Conservation (phyloP, 2,888 invertebrate species). For the Eucera pruinosa region DNA sequence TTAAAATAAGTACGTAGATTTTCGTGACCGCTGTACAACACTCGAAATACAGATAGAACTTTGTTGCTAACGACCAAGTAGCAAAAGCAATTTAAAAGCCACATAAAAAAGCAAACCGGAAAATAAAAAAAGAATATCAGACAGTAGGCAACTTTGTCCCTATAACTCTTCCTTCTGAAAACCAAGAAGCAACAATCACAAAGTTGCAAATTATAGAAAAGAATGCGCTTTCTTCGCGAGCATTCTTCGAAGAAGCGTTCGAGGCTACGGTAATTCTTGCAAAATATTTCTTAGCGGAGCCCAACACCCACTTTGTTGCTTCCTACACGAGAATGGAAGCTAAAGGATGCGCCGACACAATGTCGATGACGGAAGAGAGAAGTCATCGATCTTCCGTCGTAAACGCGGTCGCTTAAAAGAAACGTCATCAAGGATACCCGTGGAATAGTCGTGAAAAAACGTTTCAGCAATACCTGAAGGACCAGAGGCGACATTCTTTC, state of each 20-base stretch:
- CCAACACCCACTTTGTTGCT: constrained; percentile 44
- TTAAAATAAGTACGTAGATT: too few relatives aligned
- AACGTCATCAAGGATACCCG: constrained; percentile 9
- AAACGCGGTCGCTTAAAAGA: constrained; percentile 37
- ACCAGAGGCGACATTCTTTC: constrained; percentile 36
- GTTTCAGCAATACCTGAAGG: constrained; percentile 35
- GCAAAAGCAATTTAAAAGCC: too few relatives aligned
- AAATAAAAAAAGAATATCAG: too few relatives aligned
- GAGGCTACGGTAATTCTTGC: constrained; percentile 11
- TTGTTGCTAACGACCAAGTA: too few relatives aligned
- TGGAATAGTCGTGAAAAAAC: constrained; percentile 33
- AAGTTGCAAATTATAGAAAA: not conserved
- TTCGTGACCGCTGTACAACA: too few relatives aligned
- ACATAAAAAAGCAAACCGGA: too few relatives aligned
- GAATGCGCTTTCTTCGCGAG: not conserved
- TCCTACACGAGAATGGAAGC: constrained; percentile 33
- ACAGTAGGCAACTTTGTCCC: too few relatives aligned
- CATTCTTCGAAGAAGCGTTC: not conserved
- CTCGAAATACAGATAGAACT: too few relatives aligned
- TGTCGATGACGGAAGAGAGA: constrained; percentile 35
- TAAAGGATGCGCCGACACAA: constrained; percentile 27
- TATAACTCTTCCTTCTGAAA: not conserved
- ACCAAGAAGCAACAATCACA: not conserved
- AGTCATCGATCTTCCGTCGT: constrained; percentile 49
- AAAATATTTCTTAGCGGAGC: constrained; percentile 28